phyloP scores from a whole-genome alignment of 2,113 vertebrate genomes.

The Micronycteris hirsuta region DNA sequence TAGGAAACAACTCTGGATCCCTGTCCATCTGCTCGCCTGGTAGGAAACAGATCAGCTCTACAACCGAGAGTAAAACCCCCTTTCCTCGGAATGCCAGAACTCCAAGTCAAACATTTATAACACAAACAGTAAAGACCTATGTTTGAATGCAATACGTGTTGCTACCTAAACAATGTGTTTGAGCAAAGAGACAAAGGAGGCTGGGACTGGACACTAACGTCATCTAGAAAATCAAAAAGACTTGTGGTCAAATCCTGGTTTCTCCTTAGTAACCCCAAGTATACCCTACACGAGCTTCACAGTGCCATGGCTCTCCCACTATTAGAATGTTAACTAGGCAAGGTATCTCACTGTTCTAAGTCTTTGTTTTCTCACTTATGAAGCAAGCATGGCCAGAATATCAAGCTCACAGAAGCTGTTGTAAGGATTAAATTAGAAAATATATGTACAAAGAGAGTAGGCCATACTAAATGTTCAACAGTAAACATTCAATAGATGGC shows the following conservation, averaged over 20 bases:
- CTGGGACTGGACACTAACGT: background rate
- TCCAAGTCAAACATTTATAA: background rate
- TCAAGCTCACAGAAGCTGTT: background rate
- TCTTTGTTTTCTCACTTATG: background rate
- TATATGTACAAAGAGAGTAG: background rate
- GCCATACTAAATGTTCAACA: background rate
- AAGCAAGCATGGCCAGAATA: background rate
- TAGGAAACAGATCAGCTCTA: background rate
- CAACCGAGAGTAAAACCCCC: background rate
- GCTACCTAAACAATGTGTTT: background rate
- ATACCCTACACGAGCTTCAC: background rate
- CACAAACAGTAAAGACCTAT: background rate
- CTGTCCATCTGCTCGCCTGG: background rate
- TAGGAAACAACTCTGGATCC: background rate
- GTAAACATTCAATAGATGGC: background rate
- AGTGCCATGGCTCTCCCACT: rapidly evolving
- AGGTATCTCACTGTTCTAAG: background rate
- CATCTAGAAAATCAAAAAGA: background rate
- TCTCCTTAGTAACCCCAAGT: background rate
- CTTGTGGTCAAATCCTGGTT: background rate
- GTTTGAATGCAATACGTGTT: background rate
- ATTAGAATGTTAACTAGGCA: background rate
- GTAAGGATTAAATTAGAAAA: background rate
- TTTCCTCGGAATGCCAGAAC: background rate
- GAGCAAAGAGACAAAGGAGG: background rate